phyloP scores from a whole-genome alignment of 2,113 vertebrate genomes.

The Delphinapterus leucas region DNA sequence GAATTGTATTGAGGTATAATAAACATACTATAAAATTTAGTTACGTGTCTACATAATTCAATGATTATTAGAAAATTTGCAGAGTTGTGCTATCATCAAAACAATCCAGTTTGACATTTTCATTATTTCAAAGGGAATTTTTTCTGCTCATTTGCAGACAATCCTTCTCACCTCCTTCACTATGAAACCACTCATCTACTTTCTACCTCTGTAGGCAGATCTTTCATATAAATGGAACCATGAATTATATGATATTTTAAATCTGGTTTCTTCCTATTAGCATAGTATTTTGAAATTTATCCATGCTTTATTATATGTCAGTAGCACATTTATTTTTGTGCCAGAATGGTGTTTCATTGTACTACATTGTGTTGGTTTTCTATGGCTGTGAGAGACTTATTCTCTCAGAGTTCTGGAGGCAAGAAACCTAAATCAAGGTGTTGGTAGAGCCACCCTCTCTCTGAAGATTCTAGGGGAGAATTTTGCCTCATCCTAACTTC shows the following conservation, averaged over 20 bases:
- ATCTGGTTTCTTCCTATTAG: background rate
- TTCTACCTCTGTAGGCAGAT: background rate
- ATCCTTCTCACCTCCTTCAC: background rate
- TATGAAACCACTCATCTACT: background rate
- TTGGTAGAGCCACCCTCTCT: background rate
- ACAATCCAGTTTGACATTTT: background rate
- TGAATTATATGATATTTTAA: background rate
- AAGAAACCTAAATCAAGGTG: background rate
- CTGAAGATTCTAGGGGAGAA: background rate
- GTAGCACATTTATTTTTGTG: background rate
- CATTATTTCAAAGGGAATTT: background rate
- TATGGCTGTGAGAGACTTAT: no score
- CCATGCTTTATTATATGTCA: background rate
- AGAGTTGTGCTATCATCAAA: background rate
- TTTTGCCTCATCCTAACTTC: background rate
- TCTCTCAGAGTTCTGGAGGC: no score
- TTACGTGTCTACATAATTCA: background rate
- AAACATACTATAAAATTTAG: background rate
- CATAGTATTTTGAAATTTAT: background rate
- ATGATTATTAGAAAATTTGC: background rate
- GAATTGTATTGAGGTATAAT: background rate
- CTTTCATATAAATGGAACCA: background rate
- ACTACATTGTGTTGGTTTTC: background rate
- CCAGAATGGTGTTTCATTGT: background rate
- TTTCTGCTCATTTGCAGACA: background rate